Conservation (phyloP, 1,140 invertebrate species). For the Epicauta chinensis region DNA sequence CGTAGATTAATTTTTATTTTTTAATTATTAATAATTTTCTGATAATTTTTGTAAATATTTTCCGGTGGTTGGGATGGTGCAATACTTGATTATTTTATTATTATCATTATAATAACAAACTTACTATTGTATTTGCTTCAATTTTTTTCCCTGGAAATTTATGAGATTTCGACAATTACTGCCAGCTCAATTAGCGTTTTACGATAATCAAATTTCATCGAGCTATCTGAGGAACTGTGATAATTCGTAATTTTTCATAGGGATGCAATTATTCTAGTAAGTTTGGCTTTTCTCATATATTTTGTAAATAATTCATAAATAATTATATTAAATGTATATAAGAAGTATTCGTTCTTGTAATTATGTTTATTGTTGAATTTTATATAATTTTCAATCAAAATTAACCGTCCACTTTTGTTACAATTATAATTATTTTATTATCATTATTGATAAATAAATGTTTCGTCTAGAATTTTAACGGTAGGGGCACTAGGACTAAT, state of each 20-base stretch:
- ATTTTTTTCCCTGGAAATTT: constrained; percentile 2
- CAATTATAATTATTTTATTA: background rate
- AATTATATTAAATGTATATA: background rate
- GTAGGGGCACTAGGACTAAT: constrained; percentile 12
- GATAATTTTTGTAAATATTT: constrained; percentile 2
- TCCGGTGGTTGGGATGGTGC: constrained; percentile 41
- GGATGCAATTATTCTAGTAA: constrained; percentile 25
- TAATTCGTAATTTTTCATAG: constrained; percentile 11
- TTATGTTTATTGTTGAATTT: background rate
- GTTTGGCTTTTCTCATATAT: constrained; percentile 10
- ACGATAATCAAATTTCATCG: constrained; percentile 7
- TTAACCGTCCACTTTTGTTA: constrained; percentile 7
- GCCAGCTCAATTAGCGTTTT: constrained; percentile 7
- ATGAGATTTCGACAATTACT: background rate
- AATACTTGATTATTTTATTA: constrained; percentile 23
- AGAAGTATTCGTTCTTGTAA: background rate
- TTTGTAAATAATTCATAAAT: background rate
- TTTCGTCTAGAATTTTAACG: constrained; percentile 7
- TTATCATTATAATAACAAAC: constrained; percentile 26
- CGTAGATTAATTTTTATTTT: background rate
- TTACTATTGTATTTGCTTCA: constrained; percentile 34
- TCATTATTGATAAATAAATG: too few species aligned
- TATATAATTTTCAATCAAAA: background rate
- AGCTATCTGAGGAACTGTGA: constrained; percentile 10
- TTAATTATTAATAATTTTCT: background rate